phyloP scores from a whole-genome alignment of 2,888 invertebrate genomes.

The Mythimna loreyi region DNA sequence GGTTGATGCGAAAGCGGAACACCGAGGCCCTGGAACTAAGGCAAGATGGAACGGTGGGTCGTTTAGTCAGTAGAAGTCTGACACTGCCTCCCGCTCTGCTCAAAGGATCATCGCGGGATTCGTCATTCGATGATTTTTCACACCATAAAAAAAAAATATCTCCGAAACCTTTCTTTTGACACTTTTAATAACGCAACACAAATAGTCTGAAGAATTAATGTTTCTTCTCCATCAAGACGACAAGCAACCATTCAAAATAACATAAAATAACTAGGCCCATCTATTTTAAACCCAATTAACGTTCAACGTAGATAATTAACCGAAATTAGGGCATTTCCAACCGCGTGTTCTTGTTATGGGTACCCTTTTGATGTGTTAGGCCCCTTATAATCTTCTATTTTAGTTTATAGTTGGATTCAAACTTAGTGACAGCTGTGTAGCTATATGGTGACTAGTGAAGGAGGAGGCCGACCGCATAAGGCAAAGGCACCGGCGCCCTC shows the following conservation, averaged over 20 bases:
- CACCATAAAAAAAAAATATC: too few species aligned
- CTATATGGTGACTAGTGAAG: too few species aligned
- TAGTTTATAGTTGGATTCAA: slow-evolving; percentile 12
- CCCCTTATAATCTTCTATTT: slow-evolving; percentile 40
- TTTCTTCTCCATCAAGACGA: slow-evolving; percentile 1
- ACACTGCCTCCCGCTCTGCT: too few species aligned
- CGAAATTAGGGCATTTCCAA: slow-evolving; percentile 55
- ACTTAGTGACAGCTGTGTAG: background rate
- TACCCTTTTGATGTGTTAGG: slow-evolving; percentile 56
- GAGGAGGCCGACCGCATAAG: too few species aligned
- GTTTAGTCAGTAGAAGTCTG: too few species aligned
- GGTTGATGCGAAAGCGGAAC: too few species aligned
- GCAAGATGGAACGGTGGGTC: too few species aligned
- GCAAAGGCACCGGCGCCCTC: too few species aligned
- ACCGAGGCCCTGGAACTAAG: too few species aligned
- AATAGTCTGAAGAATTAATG: slow-evolving; percentile 9
- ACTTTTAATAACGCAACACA: slow-evolving; percentile 3
- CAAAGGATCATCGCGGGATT: too few species aligned
- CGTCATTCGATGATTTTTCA: too few species aligned
- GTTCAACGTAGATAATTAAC: slow-evolving; percentile 47
- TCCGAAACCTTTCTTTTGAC: too few species aligned
- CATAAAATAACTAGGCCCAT: slow-evolving; percentile 43
- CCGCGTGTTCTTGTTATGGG: slow-evolving; percentile 18
- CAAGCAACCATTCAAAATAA: slow-evolving; percentile 21
- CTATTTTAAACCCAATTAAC: slow-evolving; percentile 59